Percentiles rank a stretch among this genome's conserved stretches.
Conservation (phyloP, 1,140 invertebrate species). For the Archivesica marissinica region DNA sequence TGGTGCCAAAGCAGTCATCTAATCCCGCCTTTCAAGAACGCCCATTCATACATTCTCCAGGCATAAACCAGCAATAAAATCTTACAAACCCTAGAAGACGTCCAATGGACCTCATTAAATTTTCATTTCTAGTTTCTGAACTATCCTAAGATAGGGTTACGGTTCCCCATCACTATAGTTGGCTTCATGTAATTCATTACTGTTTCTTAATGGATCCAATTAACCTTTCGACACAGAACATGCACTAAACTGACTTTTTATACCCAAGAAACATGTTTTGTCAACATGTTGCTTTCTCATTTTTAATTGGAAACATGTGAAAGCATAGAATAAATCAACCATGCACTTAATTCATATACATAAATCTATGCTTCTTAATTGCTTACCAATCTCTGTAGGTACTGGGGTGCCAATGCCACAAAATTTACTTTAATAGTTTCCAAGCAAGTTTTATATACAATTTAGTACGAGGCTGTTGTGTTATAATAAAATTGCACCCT, state of each 20-base stretch:
- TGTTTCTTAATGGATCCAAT: slow-evolving; percentile 54
- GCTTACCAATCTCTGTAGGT: slow-evolving; percentile 1
- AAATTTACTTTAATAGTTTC: too few species aligned
- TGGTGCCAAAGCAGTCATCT: neutral
- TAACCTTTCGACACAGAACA: slow-evolving; percentile 48
- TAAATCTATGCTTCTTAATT: slow-evolving; percentile 30
- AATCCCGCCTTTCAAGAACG: neutral
- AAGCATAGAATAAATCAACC: neutral
- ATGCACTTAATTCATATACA: neutral
- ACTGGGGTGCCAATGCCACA: neutral
- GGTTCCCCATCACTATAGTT: neutral
- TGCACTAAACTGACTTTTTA: slow-evolving; percentile 48
- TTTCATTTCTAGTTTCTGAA: slow-evolving; percentile 28
- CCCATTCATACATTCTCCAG: neutral
- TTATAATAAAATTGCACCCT: too few species aligned
- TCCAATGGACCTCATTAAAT: slow-evolving; percentile 18
- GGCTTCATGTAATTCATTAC: slow-evolving; percentile 40
- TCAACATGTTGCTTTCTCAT: slow-evolving; percentile 50
- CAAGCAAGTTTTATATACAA: too few species aligned
- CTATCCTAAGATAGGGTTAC: slow-evolving; percentile 20
- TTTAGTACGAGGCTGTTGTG: too few species aligned
- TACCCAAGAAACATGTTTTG: slow-evolving; percentile 33
- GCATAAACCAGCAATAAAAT: neutral
- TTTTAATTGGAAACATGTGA: slow-evolving; percentile 51
- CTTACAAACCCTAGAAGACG: neutral